Percentiles rank a stretch among this genome's conserved stretches.
Evolutionary conservation across 2,797 vertebrate species (phyloP).

Genomic region (Linurgus olivaceus): DNA sequence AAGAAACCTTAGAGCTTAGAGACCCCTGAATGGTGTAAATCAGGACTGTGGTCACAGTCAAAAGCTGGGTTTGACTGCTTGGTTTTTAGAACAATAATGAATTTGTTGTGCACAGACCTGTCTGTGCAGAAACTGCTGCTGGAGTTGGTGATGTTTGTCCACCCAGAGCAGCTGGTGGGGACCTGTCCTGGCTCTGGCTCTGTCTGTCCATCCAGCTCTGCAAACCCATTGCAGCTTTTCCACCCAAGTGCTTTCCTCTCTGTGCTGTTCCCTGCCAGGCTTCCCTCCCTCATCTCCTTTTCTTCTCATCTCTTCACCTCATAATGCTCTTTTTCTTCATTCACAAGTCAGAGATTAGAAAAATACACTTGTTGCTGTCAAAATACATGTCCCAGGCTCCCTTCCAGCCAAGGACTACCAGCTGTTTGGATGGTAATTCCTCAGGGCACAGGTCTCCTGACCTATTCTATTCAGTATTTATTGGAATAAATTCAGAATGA

Average conservation of each 20-base stretch:
- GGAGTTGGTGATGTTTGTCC: background rate
- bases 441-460: background rate
- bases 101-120: background rate
- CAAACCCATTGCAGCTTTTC: background rate
- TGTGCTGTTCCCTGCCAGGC: background rate
- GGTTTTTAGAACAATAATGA: background rate
- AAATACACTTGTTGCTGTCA: background rate
- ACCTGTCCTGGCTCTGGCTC: background rate
- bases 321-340: background rate
- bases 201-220: background rate
- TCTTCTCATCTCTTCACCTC: background rate
- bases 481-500: background rate
- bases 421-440: accelerated
- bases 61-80: background rate
- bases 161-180: background rate
- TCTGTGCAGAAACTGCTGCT: background rate
- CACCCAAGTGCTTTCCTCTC: background rate
- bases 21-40: background rate
- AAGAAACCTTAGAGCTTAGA: background rate
- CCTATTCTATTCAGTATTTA: background rate
- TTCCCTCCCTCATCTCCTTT: background rate
- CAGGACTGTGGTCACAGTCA: background rate
- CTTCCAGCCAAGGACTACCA: background rate
- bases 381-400: background rate
- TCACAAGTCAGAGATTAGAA: background rate